These are phyloP conservation scores for Otis tarda DNA, from an alignment of 2,113 vertebrate species.

Conservation along the genomic window DNA sequence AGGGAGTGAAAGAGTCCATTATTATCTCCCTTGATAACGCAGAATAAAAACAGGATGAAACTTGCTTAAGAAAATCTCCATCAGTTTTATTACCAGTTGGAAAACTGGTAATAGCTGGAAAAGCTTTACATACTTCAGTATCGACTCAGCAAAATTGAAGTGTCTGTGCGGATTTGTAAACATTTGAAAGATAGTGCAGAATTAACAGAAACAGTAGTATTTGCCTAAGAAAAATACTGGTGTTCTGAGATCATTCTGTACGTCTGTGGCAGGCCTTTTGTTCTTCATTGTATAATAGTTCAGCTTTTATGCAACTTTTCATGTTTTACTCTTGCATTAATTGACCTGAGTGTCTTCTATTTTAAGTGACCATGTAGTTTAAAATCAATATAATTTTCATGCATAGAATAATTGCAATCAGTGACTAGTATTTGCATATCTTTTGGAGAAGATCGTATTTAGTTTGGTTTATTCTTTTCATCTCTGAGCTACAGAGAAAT, in stretches of 20 bases:
- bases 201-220: neutral
- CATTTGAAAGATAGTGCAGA: neutral
- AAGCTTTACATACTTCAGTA: neutral
- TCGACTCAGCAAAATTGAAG: neutral
- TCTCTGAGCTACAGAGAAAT: neutral
- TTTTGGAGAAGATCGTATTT: neutral
- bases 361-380: neutral
- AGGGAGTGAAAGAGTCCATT: neutral
- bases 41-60: neutral
- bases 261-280: neutral
- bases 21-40: neutral
- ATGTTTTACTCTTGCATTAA: neutral
- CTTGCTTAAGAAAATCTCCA: neutral
- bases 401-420: neutral
- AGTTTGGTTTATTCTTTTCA: neutral
- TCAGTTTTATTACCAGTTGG: neutral
- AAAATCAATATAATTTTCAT: neutral
- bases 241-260: neutral
- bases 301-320: neutral
- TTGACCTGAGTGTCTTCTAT: neutral
- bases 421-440: rapidly evolving
- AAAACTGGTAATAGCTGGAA: too few species aligned
- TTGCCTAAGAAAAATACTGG: neutral
- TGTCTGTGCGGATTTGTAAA: neutral
- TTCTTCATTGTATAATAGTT: neutral